Evolutionary conservation across 2,797 vertebrate genomes (phyloP), one percentile per base, ranked within the genome.

Genomic region (Chelmon rostratus): DNA sequence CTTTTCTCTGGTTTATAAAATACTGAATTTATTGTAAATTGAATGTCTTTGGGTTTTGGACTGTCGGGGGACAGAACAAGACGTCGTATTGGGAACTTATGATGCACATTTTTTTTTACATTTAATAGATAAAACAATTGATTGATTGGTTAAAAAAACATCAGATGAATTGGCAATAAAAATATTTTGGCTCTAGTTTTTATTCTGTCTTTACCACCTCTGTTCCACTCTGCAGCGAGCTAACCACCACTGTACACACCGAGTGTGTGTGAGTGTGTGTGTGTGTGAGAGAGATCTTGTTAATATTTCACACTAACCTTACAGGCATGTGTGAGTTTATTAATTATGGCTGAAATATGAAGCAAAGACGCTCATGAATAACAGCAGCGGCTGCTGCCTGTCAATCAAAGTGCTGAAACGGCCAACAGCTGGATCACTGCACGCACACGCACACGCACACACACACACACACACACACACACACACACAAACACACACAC

Each of bases 261-360:
- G 16, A 35, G 54, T 59, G 83, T 59, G 68, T 64, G 81, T 86
- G 87, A 84, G 44, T 35, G 61, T 73, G 56, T 68, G 63, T 52
- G 57, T 35, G 46, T 59, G 84, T 44, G 28, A 9, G 78, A 89
- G 18, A 49, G 18, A 49, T 91, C 89, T 88, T 78, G 90, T 93
- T 94, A 94, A 94, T 93, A 94, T 94, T 94, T 93, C 85, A 94
- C 82, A 85, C 85, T 87, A 87, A 84, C 90, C 93, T 93, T 92
- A 93, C 90, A 94, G 94, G 91, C 90, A 91, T 90, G 91, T 90
- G 89, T 87, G 91, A 89, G 93, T 94, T 93, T 93, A 94, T 94
- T 93, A 94, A 94, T 94, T 94, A 91, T 91, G 83, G 82, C 87
- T 90, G 85, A 89, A 92, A 93, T 87, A 85, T 89, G 85, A 86